Percentiles rank a stretch among this genome's conserved stretches.
phyloP scores from a whole-genome alignment of 2,113 vertebrate genomes.

The Otocyon megalotis region DNA sequence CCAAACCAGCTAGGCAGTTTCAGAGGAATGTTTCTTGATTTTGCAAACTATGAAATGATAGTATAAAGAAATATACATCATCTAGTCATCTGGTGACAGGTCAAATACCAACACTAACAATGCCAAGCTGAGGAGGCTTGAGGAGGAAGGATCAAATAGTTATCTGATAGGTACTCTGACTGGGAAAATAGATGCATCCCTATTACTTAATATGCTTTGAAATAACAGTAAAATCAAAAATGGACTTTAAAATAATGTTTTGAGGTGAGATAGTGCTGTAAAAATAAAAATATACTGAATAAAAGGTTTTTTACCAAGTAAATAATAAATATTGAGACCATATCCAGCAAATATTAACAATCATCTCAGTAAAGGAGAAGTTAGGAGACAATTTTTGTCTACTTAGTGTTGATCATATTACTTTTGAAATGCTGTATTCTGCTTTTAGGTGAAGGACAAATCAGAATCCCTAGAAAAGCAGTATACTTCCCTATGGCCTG shows the following conservation, averaged over 20 bases:
- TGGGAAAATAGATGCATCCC: neutral
- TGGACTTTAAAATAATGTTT: neutral
- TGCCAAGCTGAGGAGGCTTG: neutral
- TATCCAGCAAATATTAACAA: conserved; percentile 24
- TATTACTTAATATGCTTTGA: neutral
- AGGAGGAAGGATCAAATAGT: neutral
- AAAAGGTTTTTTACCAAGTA: conserved; percentile 48
- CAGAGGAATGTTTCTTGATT: conserved; percentile 1
- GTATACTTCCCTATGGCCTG: neutral
- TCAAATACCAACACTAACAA: neutral
- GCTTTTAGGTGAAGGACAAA: conserved; percentile 18
- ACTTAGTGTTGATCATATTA: neutral
- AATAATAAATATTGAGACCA: conserved; percentile 41
- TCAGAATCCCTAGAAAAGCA: neutral
- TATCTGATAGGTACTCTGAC: neutral
- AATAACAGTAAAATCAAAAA: conserved; percentile 5
- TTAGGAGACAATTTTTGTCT: neutral
- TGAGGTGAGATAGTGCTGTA: neutral
- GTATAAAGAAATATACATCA: neutral
- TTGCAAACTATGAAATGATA: conserved; percentile 15
- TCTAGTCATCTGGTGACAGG: conserved; percentile 21
- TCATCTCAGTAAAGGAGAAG: conserved; percentile 9
- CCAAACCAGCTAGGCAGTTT: conserved; percentile 37
- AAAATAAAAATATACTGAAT: neutral
- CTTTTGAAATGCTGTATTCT: conserved; percentile 5